Percentiles rank a stretch among this genome's conserved stretches.
Conservation (phyloP, 1,140 invertebrate genomes). For the Apis cerana region DNA sequence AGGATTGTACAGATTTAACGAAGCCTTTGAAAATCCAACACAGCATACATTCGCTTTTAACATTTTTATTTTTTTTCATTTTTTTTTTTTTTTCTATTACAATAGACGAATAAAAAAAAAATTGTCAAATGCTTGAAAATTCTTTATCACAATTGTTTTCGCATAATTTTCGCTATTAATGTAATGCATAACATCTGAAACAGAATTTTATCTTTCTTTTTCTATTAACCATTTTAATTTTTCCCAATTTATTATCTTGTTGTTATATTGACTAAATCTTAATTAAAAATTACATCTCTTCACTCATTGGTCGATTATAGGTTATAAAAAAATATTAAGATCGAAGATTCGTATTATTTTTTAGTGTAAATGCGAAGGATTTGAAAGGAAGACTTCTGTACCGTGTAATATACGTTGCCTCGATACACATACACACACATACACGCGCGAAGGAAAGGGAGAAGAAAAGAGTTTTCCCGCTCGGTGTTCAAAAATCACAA, state of each 20-base stretch:
- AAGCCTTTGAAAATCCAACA: constrained; percentile 34
- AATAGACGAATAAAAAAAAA: background rate
- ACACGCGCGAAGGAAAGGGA: background rate
- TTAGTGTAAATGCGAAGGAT: constrained; percentile 40
- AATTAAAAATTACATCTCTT: background rate
- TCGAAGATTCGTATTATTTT: constrained; percentile 5
- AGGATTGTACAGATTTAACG: constrained; percentile 61
- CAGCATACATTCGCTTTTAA: constrained; percentile 28
- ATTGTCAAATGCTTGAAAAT: background rate
- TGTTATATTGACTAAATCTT: too few species aligned
- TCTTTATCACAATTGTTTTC: background rate
- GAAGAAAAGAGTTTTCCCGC: background rate
- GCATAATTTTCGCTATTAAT: background rate
- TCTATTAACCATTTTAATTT: background rate
- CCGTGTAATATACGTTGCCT: constrained; percentile 1
- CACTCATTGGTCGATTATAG: background rate
- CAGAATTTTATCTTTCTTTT: background rate
- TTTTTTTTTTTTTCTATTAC: background rate
- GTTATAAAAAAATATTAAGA: background rate
- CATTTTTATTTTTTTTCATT: background rate
- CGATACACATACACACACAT: background rate
- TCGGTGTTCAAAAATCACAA: constrained; percentile 28
- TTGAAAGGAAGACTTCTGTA: constrained; percentile 17
- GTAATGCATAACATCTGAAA: background rate
- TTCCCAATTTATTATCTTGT: background rate